Percentiles rank a stretch among this genome's conserved stretches.
These are phyloP conservation scores for Morphnarchus princeps DNA, from an alignment of 2,113 vertebrate species.

Conservation along the genomic window DNA sequence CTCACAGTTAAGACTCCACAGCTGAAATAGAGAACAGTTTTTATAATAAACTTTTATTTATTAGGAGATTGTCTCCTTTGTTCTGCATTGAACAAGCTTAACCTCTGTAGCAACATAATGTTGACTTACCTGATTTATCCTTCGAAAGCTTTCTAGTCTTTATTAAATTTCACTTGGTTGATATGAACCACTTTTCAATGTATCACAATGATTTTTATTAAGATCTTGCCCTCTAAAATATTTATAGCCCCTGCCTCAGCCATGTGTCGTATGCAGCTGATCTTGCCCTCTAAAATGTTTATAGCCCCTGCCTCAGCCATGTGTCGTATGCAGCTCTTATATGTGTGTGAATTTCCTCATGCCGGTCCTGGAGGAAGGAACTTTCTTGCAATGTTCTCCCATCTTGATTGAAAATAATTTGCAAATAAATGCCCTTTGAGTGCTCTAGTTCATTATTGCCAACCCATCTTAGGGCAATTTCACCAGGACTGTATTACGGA, in stretches of 20 bases:
- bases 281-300: neutral
- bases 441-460: neutral
- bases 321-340: fast-evolving
- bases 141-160: neutral
- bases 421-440: neutral
- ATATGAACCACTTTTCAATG: neutral
- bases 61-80: neutral
- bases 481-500: neutral
- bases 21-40: neutral
- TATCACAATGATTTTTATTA: neutral
- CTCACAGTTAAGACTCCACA: neutral
- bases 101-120: neutral
- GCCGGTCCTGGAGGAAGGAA: neutral
- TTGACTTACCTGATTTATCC: neutral
- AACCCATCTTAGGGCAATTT: neutral
- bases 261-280: fast-evolving
- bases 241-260: neutral
- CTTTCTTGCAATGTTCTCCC: neutral
- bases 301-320: neutral
- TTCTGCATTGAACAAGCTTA: neutral
- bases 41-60: neutral
- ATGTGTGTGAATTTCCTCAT: neutral
- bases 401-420: neutral
- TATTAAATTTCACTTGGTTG: neutral
- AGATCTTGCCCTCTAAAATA: neutral